A percentile compares a stretch with the other conserved stretches of the same genome.
Evolutionary conservation across 2,888 invertebrate species (phyloP).

Genomic region (Norana najaformis): DNA sequence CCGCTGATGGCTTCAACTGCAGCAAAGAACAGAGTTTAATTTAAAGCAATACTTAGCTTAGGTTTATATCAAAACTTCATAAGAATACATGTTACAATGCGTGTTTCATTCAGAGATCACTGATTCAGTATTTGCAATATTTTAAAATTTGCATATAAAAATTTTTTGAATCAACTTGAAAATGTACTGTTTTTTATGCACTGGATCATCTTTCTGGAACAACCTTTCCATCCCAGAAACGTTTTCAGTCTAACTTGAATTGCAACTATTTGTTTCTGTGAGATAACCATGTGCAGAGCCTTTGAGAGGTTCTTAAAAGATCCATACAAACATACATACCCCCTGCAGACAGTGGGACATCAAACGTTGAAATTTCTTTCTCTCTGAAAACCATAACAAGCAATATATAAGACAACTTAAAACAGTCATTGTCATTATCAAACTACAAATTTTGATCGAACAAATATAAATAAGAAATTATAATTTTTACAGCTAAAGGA

Average conservation of each 20-base stretch:
- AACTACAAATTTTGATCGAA: not conserved
- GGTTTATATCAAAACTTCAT: not conserved
- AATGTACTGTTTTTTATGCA: not conserved
- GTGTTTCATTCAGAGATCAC: not conserved
- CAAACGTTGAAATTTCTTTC: not conserved
- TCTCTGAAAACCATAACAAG: not conserved
- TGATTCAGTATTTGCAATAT: not conserved
- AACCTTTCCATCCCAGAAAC: not conserved
- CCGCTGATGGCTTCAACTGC: not conserved
- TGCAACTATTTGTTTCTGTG: not conserved
- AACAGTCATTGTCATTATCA: not conserved
- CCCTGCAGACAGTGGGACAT: not conserved
- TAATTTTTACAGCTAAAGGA: not conserved
- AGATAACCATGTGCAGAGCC: not conserved
- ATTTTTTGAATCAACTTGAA: too few relatives aligned
- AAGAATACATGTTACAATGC: not conserved
- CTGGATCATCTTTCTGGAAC: too few relatives aligned
- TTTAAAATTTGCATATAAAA: not conserved
- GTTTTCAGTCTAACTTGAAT: too few relatives aligned
- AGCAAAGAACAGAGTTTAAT: not conserved
- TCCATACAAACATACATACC: not conserved
- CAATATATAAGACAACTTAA: not conserved
- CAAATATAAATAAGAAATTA: not conserved
- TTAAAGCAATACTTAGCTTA: not conserved
- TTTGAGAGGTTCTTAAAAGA: not conserved